Percentiles rank a stretch among this genome's conserved stretches.
Evolutionary conservation across 2,797 vertebrate species (phyloP).

Genomic region (Gambelia wislizenii): DNA sequence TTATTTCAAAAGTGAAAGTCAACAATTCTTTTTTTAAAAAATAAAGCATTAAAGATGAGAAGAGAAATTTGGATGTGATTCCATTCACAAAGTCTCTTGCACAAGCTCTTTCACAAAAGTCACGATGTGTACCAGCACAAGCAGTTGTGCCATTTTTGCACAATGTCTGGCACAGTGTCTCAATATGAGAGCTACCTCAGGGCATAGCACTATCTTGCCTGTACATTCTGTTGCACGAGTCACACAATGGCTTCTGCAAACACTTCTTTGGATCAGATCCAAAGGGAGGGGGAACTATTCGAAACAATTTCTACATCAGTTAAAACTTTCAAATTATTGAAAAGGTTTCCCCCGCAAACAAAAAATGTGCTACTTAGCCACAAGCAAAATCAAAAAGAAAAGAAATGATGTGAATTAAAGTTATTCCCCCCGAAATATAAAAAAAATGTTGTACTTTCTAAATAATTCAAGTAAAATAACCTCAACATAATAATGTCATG

Average conservation of each 20-base stretch:
- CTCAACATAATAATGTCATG: slow-evolving; percentile 55
- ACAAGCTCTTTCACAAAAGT: neutral
- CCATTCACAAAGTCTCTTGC: neutral
- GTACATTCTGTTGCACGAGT: neutral
- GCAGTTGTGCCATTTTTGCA: neutral
- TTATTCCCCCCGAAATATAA: slow-evolving; percentile 72
- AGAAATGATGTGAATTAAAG: slow-evolving; percentile 72
- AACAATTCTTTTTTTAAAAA: neutral
- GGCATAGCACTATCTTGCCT: neutral
- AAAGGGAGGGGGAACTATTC: neutral
- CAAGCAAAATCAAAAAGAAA: slow-evolving; percentile 62
- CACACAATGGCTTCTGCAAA: neutral
- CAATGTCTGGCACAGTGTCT: neutral
- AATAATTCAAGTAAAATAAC: slow-evolving; percentile 80
- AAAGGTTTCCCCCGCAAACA: too few relatives aligned
- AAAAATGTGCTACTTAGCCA: slow-evolving; percentile 28
- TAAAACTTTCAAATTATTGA: too few relatives aligned
- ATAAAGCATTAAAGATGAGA: slow-evolving; percentile 49
- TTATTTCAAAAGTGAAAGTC: slow-evolving; percentile 12
- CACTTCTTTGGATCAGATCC: neutral
- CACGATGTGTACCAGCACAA: too few relatives aligned
- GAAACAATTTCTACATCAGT: too few relatives aligned
- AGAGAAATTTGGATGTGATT: neutral
- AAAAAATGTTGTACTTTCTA: slow-evolving; percentile 67
- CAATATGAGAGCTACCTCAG: neutral